phyloP scores from a whole-genome alignment of 2,113 vertebrate genomes.

The Nibea coibor region DNA sequence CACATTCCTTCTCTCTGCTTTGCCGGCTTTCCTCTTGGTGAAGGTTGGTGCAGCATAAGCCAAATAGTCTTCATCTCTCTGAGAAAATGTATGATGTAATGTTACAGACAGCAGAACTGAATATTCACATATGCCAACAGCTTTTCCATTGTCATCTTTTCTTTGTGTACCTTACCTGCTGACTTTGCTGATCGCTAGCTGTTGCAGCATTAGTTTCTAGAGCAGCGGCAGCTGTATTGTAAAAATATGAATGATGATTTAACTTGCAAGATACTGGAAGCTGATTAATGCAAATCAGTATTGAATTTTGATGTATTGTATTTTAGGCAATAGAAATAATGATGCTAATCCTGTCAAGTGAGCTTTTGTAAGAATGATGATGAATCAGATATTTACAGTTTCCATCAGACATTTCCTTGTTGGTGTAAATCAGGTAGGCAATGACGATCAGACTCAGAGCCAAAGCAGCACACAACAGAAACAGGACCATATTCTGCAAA shows the following conservation, averaged over 20 bases:
- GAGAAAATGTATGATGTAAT: not conserved
- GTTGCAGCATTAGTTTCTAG: not conserved
- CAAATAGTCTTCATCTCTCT: slow-evolving; percentile 21
- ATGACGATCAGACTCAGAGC: too few relatives aligned
- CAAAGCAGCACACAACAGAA: too few relatives aligned
- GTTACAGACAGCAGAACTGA: not conserved
- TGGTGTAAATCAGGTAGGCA: slow-evolving; percentile 18
- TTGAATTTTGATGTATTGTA: not conserved
- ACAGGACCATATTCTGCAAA: too few relatives aligned
- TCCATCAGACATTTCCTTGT: slow-evolving; percentile 13
- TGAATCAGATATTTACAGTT: slow-evolving; percentile 19
- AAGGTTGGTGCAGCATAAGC: slow-evolving; percentile 33
- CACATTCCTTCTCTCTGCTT: not conserved
- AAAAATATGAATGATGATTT: not conserved
- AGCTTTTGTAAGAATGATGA: not conserved
- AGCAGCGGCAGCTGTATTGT: not conserved
- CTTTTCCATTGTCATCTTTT: not conserved
- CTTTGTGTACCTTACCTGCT: slow-evolving; percentile 25
- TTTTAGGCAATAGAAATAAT: not conserved
- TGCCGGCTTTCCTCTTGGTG: rapidly evolving
- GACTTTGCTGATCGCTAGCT: not conserved
- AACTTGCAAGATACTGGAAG: rapidly evolving
- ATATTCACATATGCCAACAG: not conserved
- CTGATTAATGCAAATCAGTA: not conserved
- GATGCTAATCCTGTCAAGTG: not conserved